phyloP scores from a whole-genome alignment of 2,888 invertebrate genomes.

The Macaria liturata region DNA sequence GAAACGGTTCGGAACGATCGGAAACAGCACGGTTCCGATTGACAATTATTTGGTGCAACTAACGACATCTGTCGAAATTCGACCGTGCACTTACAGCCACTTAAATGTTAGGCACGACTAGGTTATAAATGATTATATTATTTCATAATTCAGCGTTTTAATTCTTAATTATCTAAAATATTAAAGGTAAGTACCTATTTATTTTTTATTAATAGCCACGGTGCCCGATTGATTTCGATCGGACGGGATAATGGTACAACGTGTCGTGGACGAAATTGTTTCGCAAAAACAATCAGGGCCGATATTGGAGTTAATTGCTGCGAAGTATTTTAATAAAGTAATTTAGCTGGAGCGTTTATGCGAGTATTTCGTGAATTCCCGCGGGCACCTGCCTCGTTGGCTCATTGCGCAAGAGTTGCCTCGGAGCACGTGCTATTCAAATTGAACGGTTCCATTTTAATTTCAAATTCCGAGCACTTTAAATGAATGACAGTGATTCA shows the following conservation, averaged over 20 bases:
- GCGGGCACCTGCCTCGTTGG: slow-evolving; percentile 49
- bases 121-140: slow-evolving; percentile 42
- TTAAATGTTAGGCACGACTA: slow-evolving; percentile 59
- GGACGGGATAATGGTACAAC: slow-evolving; percentile 19
- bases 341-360: slow-evolving; percentile 36
- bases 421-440: slow-evolving; percentile 50
- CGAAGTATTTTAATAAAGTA: slow-evolving; percentile 33
- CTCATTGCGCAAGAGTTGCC: slow-evolving; percentile 25
- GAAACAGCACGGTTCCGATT: slow-evolving; percentile 57
- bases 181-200: background rate
- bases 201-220: slow-evolving; percentile 36
- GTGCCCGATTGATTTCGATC: slow-evolving; percentile 43
- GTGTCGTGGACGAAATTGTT: slow-evolving; percentile 34
- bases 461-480: slow-evolving; percentile 44
- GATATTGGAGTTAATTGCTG: slow-evolving; percentile 31
- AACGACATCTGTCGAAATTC: slow-evolving; percentile 57
- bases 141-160: background rate
- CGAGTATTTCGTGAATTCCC: slow-evolving; percentile 49
- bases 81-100: slow-evolving; percentile 41
- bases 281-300: slow-evolving; percentile 42
- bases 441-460: slow-evolving; percentile 47
- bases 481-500: slow-evolving; percentile 51
- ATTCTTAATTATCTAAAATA: slow-evolving; percentile 13
- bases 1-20: slow-evolving; percentile 47
- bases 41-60: slow-evolving; percentile 68